These are phyloP conservation scores for Parambassis ranga DNA, from an alignment of 2,797 vertebrate species.

Conservation along the genomic window DNA sequence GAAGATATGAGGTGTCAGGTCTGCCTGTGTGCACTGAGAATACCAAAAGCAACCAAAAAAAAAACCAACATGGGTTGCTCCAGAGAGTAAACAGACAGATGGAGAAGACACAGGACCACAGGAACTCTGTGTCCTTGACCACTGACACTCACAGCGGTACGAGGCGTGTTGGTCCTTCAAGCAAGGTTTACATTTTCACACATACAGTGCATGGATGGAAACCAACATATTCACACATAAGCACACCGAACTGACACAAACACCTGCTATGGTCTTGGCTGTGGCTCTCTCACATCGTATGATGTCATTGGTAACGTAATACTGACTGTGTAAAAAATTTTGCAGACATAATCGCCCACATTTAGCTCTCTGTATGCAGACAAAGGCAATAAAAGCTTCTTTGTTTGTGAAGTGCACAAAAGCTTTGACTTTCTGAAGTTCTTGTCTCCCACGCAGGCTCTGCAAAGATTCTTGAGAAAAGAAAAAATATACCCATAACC, in stretches of 20 bases:
- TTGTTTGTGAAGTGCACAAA: slow-evolving; percentile 17
- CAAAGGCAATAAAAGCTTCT: background rate
- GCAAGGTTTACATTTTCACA: slow-evolving; percentile 39
- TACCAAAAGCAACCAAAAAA: background rate
- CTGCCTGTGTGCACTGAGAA: background rate
- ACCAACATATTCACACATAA: slow-evolving; percentile 1
- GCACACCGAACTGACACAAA: slow-evolving; percentile 35
- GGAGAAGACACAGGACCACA: slow-evolving; percentile 58
- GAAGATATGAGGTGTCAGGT: background rate
- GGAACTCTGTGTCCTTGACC: slow-evolving; percentile 57
- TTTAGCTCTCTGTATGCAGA: background rate
- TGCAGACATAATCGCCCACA: slow-evolving; percentile 13
- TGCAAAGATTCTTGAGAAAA: background rate
- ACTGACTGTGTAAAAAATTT: background rate
- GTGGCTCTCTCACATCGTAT: background rate
- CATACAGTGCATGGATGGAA: slow-evolving; percentile 10
- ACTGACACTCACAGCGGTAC: slow-evolving; percentile 37
- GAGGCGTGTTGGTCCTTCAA: slow-evolving; percentile 21
- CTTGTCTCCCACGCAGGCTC: slow-evolving; percentile 45
- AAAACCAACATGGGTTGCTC: slow-evolving; percentile 16
- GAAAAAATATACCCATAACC: background rate
- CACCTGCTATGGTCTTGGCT: slow-evolving; percentile 51
- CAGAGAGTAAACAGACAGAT: slow-evolving; percentile 54
- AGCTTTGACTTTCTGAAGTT: slow-evolving; percentile 57
- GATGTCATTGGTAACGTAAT: slow-evolving; percentile 51